Conservation (phyloP, 2,888 invertebrate genomes). For the Cephonodes hylas region DNA sequence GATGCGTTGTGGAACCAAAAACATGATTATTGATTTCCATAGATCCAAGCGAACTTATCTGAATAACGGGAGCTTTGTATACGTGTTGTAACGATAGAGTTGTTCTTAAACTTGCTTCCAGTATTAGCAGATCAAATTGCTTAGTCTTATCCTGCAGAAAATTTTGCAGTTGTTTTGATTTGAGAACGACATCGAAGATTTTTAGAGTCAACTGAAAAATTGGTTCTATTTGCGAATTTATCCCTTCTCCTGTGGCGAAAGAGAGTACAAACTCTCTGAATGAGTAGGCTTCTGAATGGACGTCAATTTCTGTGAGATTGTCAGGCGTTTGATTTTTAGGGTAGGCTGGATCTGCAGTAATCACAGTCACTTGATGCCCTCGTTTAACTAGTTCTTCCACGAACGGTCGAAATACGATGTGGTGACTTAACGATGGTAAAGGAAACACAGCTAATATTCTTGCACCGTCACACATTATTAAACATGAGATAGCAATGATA, state of each 20-base stretch:
- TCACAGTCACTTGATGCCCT: constrained; percentile 15
- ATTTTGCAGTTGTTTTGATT: too few species aligned
- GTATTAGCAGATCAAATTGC: too few species aligned
- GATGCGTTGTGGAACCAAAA: constrained; percentile 38
- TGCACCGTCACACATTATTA: constrained; percentile 36
- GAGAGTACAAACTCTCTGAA: too few species aligned
- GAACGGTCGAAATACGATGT: constrained; percentile 43
- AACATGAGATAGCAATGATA: background rate
- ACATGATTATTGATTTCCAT: constrained; percentile 23
- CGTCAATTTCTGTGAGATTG: constrained; percentile 16
- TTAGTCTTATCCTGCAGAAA: too few species aligned
- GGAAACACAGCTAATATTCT: constrained; percentile 50
- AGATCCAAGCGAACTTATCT: constrained; percentile 45
- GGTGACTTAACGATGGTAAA: constrained; percentile 47
- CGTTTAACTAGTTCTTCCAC: constrained; percentile 15
- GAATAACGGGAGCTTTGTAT: constrained; percentile 49
- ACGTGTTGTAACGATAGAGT: too few species aligned
- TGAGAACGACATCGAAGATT: too few species aligned
- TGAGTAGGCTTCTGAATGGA: too few species aligned
- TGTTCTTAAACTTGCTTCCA: too few species aligned
- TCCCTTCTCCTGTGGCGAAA: too few species aligned
- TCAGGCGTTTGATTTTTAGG: background rate
- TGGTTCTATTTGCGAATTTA: too few species aligned
- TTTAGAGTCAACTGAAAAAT: too few species aligned
- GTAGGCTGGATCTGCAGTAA: constrained; percentile 14